Conservation (phyloP, 1,140 invertebrate genomes). For the Sitobion miscanthi region DNA sequence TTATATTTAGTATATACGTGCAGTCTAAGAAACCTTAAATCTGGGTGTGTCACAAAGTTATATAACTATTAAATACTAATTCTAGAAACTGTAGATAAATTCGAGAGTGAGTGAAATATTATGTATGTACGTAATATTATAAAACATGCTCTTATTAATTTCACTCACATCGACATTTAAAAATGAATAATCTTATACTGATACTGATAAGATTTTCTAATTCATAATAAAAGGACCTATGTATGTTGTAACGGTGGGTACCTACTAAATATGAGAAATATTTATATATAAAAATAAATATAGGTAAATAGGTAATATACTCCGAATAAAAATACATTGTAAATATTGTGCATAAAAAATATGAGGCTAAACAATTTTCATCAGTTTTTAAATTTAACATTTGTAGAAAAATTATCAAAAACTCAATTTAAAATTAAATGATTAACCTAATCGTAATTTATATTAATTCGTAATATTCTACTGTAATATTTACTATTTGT, state of each 20-base stretch:
- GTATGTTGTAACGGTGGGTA: background rate
- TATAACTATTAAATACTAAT: background rate
- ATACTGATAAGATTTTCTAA: background rate
- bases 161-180: background rate
- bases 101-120: background rate
- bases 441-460: background rate
- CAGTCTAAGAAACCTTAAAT: background rate
- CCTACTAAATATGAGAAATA: background rate
- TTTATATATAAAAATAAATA: background rate
- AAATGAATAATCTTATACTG: background rate
- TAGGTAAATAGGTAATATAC: background rate
- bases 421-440: background rate
- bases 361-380: background rate
- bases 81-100: background rate
- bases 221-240: no score
- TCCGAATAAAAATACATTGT: no score
- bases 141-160: background rate
- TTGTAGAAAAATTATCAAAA: background rate
- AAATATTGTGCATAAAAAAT: background rate
- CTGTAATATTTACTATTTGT: background rate
- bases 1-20: background rate
- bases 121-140: background rate
- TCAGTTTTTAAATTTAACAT: background rate
- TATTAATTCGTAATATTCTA: background rate
- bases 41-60: background rate